Conservation (phyloP, 2,113 vertebrate genomes). For the Haemorhous mexicanus region DNA sequence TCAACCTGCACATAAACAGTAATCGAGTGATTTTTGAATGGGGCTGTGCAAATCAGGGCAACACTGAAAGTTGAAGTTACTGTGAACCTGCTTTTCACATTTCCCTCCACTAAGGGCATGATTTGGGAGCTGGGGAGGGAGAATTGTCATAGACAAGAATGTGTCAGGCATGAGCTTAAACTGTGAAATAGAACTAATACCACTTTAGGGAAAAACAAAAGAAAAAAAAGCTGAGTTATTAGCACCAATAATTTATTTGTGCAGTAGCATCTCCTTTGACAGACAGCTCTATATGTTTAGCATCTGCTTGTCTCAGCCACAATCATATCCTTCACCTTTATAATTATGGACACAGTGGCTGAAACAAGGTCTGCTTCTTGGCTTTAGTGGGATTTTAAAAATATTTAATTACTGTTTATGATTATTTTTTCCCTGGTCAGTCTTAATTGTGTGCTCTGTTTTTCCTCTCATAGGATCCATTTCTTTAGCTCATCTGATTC, state of each 20-base stretch:
- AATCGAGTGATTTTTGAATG: fast-evolving
- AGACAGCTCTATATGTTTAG: neutral
- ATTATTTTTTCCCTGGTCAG: neutral
- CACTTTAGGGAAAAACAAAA: neutral
- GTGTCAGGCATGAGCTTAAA: neutral
- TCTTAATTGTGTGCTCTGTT: neutral
- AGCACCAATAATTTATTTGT: neutral
- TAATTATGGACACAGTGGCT: neutral
- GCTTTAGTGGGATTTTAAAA: neutral
- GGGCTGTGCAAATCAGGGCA: neutral
- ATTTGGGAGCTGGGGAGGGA: neutral
- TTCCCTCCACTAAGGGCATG: neutral
- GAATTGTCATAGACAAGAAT: neutral
- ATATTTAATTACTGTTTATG: neutral
- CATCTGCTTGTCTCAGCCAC: neutral
- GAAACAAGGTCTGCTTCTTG: neutral
- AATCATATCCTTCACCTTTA: neutral
- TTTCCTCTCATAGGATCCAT: neutral
- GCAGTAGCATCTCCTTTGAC: neutral
- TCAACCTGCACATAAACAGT: neutral
- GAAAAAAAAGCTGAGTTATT: neutral
- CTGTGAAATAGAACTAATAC: neutral
- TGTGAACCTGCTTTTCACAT: neutral
- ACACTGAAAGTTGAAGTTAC: neutral
- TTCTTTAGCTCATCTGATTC: neutral